Conservation (phyloP, 2,797 vertebrate genomes). For the Anas capensis region DNA sequence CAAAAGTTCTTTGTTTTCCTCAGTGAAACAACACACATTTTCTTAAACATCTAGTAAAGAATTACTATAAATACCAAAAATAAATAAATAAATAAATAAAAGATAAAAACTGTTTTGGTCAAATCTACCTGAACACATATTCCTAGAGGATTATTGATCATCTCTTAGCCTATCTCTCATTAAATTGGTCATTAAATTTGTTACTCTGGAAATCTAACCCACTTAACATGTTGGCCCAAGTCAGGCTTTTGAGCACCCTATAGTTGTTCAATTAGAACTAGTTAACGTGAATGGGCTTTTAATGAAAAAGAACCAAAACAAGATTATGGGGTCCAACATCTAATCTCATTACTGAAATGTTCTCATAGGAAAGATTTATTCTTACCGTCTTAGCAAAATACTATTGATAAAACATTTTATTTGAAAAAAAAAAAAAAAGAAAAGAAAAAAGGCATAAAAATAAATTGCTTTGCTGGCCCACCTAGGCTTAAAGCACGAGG, state of each 20-base stretch:
- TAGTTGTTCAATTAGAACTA: conserved; percentile 23
- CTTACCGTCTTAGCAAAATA: neutral
- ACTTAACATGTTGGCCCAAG: neutral
- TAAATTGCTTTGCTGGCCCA: conserved; percentile 5
- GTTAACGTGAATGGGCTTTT: conserved; percentile 24
- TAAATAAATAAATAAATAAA: neutral
- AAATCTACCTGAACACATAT: conserved; percentile 2
- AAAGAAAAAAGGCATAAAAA: conserved; percentile 19
- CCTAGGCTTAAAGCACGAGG: conserved; percentile 1
- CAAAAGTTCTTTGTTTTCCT: neutral
- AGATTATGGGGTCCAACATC: neutral
- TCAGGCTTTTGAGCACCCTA: neutral
- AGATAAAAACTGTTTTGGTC: neutral
- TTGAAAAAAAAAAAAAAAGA: neutral
- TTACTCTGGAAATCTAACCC: neutral
- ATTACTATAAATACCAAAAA: neutral
- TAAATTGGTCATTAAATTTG: conserved; percentile 36
- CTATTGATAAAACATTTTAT: conserved; percentile 31
- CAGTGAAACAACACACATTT: neutral
- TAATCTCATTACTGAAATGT: conserved; percentile 27
- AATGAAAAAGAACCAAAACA: neutral
- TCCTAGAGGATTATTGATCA: conserved; percentile 48
- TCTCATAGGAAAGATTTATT: conserved; percentile 11
- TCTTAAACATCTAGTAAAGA: neutral
- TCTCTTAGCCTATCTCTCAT: conserved; percentile 27